Evolutionary conservation across 2,797 vertebrate species (phyloP).

Genomic region (Sebastes kiyomatsui): DNA sequence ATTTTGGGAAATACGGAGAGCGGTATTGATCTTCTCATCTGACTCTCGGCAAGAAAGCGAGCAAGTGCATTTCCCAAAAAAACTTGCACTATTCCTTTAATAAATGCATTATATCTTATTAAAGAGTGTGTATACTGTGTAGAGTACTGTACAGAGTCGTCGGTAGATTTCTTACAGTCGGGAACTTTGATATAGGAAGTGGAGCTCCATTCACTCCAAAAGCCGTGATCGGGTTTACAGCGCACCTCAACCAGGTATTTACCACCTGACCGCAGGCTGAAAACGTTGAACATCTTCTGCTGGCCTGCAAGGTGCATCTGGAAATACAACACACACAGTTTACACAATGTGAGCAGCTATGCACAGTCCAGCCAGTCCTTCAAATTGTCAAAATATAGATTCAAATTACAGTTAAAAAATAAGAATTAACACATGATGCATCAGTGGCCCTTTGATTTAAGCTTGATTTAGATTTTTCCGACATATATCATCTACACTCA

Average conservation of each 20-base stretch:
- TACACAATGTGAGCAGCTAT: neutral
- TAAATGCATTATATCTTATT: neutral
- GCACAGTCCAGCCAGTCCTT: neutral
- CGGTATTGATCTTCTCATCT: neutral
- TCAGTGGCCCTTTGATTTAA: too few relatives aligned
- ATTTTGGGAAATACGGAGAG: neutral
- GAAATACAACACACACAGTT: constrained; percentile 26
- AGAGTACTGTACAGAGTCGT: neutral
- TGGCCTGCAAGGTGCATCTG: constrained; percentile 85
- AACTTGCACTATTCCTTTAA: neutral
- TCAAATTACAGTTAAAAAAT: neutral
- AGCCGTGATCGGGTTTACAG: constrained; percentile 89
- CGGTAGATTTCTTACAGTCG: constrained; percentile 82
- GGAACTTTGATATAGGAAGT: constrained; percentile 79
- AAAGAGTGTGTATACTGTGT: neutral
- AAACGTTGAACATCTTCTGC: constrained; percentile 87
- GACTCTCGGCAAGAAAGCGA: neutral
- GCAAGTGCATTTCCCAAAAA: neutral
- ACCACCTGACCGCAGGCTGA: constrained; percentile 84
- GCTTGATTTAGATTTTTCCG: accelerated
- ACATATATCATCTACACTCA: too few relatives aligned
- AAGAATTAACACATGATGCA: neutral
- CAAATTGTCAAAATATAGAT: neutral
- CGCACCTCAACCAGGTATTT: constrained; percentile 89
- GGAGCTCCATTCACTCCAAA: constrained; percentile 92